A percentile compares a stretch with the other conserved stretches of the same genome.
These are phyloP conservation scores for Semnornis frantzii DNA, from an alignment of 2,113 vertebrate genomes.

Conservation along the genomic window DNA sequence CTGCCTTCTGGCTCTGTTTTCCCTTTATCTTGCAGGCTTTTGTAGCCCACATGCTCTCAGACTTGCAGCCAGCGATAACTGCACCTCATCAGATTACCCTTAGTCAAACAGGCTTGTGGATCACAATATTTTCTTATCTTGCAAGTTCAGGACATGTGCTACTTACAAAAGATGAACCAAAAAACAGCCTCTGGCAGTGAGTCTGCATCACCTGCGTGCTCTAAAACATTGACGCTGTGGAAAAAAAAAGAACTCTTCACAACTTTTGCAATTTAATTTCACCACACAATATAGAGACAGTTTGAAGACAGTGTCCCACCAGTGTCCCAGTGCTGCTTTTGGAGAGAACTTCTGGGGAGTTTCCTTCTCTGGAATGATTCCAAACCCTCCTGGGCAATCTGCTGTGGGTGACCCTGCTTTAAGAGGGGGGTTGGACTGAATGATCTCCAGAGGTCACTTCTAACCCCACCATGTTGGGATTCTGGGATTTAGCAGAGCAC, in stretches of 20 bases:
- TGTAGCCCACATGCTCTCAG: background rate
- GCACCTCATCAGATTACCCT: background rate
- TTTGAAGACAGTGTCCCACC: conserved; percentile 40
- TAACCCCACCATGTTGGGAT: background rate
- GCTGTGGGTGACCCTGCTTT: background rate
- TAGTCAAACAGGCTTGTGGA: background rate
- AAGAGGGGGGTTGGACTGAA: background rate
- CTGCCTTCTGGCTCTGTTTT: background rate
- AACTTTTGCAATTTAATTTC: background rate
- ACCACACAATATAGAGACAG: background rate
- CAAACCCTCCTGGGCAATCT: background rate
- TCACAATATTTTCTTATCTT: background rate
- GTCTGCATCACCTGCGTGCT: background rate
- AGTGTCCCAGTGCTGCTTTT: background rate
- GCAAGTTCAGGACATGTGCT: background rate
- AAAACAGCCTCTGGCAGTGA: background rate
- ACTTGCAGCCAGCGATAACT: background rate
- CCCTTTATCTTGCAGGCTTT: background rate
- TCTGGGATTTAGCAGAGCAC: background rate
- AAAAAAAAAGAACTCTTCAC: background rate
- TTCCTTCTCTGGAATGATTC: background rate
- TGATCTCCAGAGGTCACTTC: background rate
- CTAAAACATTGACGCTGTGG: background rate
- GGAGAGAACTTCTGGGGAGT: background rate
- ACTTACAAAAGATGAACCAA: background rate